Conservation (phyloP, 2,113 vertebrate genomes). For the Calidris pugnax region DNA sequence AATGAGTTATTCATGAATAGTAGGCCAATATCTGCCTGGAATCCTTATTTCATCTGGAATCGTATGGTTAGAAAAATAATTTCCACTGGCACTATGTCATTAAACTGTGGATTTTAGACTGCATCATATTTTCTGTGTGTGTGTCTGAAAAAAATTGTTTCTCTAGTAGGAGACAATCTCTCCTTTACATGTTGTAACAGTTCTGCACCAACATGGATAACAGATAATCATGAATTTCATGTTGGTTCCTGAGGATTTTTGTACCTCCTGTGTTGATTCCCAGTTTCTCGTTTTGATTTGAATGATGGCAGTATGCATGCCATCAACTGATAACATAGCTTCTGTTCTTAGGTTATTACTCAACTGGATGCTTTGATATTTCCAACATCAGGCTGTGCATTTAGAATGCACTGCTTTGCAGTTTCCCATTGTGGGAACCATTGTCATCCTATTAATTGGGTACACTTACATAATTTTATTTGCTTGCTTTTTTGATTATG, state of each 20-base stretch:
- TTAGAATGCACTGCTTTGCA: background rate
- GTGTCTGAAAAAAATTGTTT: background rate
- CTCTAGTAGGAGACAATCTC: background rate
- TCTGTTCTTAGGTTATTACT: background rate
- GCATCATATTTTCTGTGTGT: background rate
- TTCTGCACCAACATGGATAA: background rate
- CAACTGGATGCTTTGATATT: background rate
- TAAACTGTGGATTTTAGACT: background rate
- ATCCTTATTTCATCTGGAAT: background rate
- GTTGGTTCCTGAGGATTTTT: background rate
- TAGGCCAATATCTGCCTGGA: background rate
- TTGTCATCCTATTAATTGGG: background rate
- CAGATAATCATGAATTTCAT: background rate
- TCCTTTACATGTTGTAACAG: background rate
- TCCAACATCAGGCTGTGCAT: background rate
- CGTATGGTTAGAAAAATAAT: background rate
- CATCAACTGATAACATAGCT: background rate
- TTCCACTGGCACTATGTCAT: background rate
- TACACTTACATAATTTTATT: background rate
- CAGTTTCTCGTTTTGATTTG: background rate
- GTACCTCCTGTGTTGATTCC: background rate
- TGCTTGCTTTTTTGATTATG: background rate
- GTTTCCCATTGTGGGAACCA: background rate
- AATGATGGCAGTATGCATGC: background rate
- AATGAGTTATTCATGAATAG: slow-evolving; percentile 1